Evolutionary conservation across 2,113 vertebrate species (phyloP).

Genomic region (Isurus oxyrinchus): DNA sequence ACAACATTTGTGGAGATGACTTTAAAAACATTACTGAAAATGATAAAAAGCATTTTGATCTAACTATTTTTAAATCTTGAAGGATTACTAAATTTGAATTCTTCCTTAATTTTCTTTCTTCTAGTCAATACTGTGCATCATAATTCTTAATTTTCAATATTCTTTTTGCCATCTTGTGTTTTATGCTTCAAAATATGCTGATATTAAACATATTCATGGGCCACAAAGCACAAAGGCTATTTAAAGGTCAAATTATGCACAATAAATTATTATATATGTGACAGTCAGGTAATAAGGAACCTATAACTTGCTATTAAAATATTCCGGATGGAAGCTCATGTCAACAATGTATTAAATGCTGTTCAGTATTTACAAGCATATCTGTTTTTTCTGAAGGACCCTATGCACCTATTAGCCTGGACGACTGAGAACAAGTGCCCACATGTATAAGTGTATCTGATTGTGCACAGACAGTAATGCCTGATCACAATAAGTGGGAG

Average conservation of each 20-base stretch:
- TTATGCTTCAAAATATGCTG: constrained; percentile 26
- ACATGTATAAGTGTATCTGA: not conserved
- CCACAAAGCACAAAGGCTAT: not conserved
- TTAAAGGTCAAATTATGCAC: constrained; percentile 13
- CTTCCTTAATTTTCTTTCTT: not conserved
- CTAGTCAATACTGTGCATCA: not conserved
- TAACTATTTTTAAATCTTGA: not conserved
- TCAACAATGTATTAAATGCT: not conserved
- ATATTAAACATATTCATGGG: not conserved
- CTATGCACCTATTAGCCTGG: not conserved
- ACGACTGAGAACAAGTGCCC: not conserved
- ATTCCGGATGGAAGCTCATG: not conserved
- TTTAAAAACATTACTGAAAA: not conserved
- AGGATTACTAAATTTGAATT: not conserved
- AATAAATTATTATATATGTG: constrained; percentile 16
- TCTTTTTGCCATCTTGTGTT: not conserved
- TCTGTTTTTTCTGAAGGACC: not conserved
- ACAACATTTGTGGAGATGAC: not conserved
- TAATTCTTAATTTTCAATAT: constrained; percentile 29
- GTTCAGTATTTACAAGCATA: not conserved
- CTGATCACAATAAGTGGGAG: not conserved
- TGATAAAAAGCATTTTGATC: not conserved
- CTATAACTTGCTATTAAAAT: not conserved
- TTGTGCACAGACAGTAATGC: not conserved
- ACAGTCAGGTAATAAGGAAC: not conserved